Evolutionary conservation across 2,113 vertebrate genomes (phyloP), one percentile per base, ranked within the genome.

Genomic region (Willisornis vidua): DNA sequence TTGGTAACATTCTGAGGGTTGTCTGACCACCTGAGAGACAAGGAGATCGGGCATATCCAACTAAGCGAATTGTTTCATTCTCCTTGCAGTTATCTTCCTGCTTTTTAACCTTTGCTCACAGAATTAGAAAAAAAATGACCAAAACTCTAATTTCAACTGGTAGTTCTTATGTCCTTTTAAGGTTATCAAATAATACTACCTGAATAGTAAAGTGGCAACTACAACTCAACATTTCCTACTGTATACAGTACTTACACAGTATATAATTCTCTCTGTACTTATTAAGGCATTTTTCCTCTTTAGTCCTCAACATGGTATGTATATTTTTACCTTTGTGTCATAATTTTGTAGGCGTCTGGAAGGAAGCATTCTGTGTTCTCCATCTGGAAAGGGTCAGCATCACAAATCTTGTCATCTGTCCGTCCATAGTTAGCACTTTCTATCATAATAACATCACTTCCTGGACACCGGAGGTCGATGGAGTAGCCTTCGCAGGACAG

Each of bases 351-450:
- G 96, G 99, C 99, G 13, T 99, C 99, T 94, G 99, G 99, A 97
- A 99, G 99, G 98, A 99, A 99, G 97, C 99, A 99, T 97, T 99
- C 99, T 77, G 99, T 98, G 95, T 99, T 99, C 97, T 99, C 99
- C 99, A 99, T 99, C 97, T 99, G 99, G 98, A 99, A 99, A 35
- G 99, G 99, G 97, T 99, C 99, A 48, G 99, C 99, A 59, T 99
- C 99, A 90, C 99, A 99, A 94, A 99, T 99, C 98, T 99, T 99
- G 98, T 99, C 99, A 24, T 99, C 99, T 35, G 99, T 99, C 84
- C 99, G 98, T 82, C 99, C 99, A 35, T 99, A 99, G 98, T 99
- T 99, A 70, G 99, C 99, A 2, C 98, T 99, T 93, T 99, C 99
- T 52, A 99, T 99, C 99, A 99, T 99, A 95, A 99, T 99, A 95